A percentile compares a stretch with the other conserved stretches of the same genome.
These are phyloP conservation scores for Xiphophorus maculatus DNA, from an alignment of 2,113 vertebrate species.

Conservation along the genomic window DNA sequence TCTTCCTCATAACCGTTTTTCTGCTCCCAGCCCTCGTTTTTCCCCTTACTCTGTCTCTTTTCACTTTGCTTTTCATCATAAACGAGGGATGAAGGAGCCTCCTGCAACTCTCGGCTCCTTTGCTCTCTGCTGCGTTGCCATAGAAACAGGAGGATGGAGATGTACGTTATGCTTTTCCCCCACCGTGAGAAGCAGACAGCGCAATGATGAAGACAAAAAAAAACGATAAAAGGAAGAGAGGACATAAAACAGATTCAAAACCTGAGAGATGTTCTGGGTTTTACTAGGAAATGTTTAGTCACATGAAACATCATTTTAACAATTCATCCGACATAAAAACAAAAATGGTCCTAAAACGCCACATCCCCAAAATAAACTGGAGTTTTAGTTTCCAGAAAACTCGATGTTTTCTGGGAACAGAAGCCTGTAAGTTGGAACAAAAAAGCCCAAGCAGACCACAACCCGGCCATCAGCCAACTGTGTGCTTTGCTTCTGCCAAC, in stretches of 20 bases:
- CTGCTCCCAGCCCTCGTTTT: constrained; percentile 23
- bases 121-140: constrained; percentile 70
- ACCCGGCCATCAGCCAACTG: no score
- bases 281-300: neutral
- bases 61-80: constrained; percentile 51
- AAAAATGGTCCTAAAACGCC: no score
- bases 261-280: neutral
- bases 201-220: neutral
- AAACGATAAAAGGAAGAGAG: no score
- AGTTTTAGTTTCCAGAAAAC: no score
- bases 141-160: constrained; percentile 80
- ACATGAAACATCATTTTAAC: no score
- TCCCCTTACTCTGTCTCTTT: constrained; percentile 18
- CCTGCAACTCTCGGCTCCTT: constrained; percentile 48
- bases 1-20: neutral
- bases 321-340: no score
- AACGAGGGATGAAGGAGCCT: constrained; percentile 60
- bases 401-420: no score
- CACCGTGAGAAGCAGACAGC: constrained; percentile 57
- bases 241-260: neutral
- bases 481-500: no score
- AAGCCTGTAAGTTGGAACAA: no score
- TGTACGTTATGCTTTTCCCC: constrained; percentile 57
- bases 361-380: no score
- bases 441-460: no score